These are phyloP conservation scores for Ia io DNA, from an alignment of 2,113 vertebrate genomes.

Conservation along the genomic window DNA sequence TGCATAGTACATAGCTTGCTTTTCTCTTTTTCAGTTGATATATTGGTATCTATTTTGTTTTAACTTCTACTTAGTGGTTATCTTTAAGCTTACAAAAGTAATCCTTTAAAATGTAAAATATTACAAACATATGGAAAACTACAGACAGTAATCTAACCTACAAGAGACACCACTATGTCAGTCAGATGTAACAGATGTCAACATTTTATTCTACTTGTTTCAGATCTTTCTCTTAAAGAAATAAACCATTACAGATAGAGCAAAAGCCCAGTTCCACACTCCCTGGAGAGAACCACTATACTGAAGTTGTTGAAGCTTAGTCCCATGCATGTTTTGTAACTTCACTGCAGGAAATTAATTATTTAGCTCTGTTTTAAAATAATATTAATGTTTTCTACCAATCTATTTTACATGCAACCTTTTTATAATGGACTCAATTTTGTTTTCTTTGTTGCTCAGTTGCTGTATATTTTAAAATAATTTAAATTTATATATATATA, in stretches of 20 bases:
- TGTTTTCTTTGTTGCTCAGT: not conserved
- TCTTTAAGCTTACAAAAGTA: slow-evolving; percentile 20
- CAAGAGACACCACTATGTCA: not conserved
- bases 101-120: slow-evolving; percentile 53
- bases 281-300: not conserved
- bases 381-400: not conserved
- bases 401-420: not conserved
- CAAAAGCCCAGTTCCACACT: not conserved
- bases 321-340: not conserved
- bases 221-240: slow-evolving; percentile 3
- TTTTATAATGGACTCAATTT: not conserved
- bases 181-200: slow-evolving; percentile 44
- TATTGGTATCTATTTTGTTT: not conserved
- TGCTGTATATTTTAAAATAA: not conserved
- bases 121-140: slow-evolving; percentile 44
- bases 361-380: not conserved
- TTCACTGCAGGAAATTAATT: not conserved
- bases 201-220: slow-evolving; percentile 27
- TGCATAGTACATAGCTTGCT: not conserved
- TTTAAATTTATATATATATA: not conserved
- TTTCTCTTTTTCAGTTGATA: not conserved
- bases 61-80: slow-evolving; percentile 7
- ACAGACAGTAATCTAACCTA: not conserved
- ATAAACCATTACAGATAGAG: not conserved
- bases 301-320: not conserved